Evolutionary conservation across 2,888 invertebrate species (phyloP).

Genomic region (Rapana venosa): DNA sequence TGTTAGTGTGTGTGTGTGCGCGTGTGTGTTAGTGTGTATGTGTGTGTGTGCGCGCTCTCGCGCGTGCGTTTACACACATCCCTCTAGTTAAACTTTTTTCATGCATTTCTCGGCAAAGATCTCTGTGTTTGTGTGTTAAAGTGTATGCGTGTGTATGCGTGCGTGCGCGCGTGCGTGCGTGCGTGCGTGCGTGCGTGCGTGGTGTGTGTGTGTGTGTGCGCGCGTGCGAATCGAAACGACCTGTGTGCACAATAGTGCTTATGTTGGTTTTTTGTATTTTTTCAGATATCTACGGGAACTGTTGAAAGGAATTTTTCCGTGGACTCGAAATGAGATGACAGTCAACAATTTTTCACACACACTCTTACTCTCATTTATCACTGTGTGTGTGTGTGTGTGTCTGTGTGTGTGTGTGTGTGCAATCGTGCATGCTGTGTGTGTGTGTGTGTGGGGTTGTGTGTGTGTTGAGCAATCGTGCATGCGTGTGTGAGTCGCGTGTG

Average conservation of each 20-base stretch:
- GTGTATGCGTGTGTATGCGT: slow-evolving; percentile 1
- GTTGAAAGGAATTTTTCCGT: background rate
- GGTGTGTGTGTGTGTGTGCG: slow-evolving; percentile 4
- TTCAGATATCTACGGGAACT: slow-evolving; percentile 11
- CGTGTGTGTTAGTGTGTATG: background rate
- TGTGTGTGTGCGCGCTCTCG: slow-evolving; percentile 10
- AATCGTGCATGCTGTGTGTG: background rate
- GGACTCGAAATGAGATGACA: background rate
- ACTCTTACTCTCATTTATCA: background rate
- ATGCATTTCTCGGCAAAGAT: too few species aligned
- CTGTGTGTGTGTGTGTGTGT: slow-evolving; percentile 2
- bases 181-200: slow-evolving; percentile 14
- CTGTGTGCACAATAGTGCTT: too few species aligned
- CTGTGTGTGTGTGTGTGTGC: slow-evolving; percentile 16
- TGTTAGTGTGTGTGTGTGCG: background rate
- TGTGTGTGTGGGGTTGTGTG: too few species aligned
- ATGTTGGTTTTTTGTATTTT: background rate
- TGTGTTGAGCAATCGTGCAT: background rate
- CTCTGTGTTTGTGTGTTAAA: background rate
- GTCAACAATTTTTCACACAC: background rate
- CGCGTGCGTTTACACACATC: too few species aligned
- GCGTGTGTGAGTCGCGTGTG: too few species aligned
- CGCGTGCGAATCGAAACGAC: background rate
- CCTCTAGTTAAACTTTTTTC: too few species aligned
- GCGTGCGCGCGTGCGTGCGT: slow-evolving; percentile 21